Base-by-base conservation (phyloP, 2,113 vertebrate genomes). In the Bos javanicus region DNA sequence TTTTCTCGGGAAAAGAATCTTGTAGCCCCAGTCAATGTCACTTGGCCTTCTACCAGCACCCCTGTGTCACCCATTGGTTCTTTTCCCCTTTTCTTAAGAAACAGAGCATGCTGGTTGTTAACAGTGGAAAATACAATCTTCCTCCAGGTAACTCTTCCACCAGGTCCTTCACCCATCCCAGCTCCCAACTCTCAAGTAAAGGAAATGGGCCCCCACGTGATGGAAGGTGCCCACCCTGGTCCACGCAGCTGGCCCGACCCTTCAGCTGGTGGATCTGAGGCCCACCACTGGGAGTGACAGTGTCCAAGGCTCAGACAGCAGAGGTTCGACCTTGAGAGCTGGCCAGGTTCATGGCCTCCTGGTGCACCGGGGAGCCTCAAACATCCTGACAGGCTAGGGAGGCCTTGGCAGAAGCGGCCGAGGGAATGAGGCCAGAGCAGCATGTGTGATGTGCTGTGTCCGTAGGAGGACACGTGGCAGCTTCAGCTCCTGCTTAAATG, bases 301-400 rank as follows among this genome's bases (percentile, higher is more conserved):
- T 2, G 6, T 26, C 14, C 6, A 11, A 26, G 60, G 14, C 50
- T 76, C 43, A 62, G 80, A 56, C 7, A 39, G 23, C 46, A 15
- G 71, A 28, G 16, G 6, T 30, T 43, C 21, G 39, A 21, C 39
- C 64, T 71, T 25, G 12, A 52, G 26, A 39, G 60, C 39, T 12
- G 3, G 4, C 9, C 13, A 10, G 1, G 16, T 5, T 74, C 6
- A 0, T 23, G 54, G 87, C 5, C 36, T n/a, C 39, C 36, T 0
- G 0, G 39, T 21, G 1, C 2, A 0, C n/a, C 4, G 1, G 17
- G 74, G 33, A 36, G 2, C 4, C 36, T 71, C 56, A 48, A 28
- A 13, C 7, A n/a, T 33, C 90, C 92, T 43, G 36, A 52, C 48
- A 10, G 25, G 3, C 6, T 2, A 39, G 36, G 36, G 43, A 3